Conservation (phyloP, 2,113 vertebrate genomes). For the Brachyistius frenatus region DNA sequence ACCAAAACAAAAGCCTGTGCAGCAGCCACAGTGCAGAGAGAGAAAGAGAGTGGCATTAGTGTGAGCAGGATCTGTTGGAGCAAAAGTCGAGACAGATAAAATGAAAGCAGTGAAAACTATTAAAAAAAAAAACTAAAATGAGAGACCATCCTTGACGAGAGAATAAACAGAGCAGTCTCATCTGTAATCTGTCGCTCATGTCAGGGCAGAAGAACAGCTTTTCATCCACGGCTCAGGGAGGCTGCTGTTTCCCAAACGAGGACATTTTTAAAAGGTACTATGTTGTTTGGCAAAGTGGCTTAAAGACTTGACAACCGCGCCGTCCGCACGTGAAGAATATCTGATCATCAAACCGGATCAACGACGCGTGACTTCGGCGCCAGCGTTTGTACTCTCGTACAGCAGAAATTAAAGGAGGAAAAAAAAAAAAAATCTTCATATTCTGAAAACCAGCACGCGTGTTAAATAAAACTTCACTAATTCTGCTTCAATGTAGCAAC, state of each 20-base stretch:
- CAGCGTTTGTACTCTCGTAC: too few relatives aligned
- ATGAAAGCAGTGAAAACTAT: slow-evolving; percentile 11
- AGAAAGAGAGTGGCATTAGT: slow-evolving; percentile 40
- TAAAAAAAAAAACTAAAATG: not conserved
- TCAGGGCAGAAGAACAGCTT: slow-evolving; percentile 10
- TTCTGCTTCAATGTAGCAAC: not conserved
- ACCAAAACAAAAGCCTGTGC: slow-evolving; percentile 66
- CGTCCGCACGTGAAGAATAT: not conserved
- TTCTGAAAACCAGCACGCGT: too few relatives aligned
- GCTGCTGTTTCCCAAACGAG: not conserved
- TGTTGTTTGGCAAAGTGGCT: slow-evolving; percentile 11
- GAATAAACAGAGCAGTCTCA: not conserved
- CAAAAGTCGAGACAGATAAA: slow-evolving; percentile 39
- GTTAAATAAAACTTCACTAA: too few relatives aligned
- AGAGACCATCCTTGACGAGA: not conserved
- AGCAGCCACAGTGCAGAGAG: slow-evolving; percentile 51
- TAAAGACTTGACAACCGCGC: not conserved
- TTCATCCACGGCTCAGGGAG: slow-evolving; percentile 14
- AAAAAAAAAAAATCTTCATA: too few relatives aligned
- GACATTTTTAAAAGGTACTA: not conserved
- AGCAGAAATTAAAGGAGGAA: too few relatives aligned
- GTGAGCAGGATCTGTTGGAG: slow-evolving; percentile 45
- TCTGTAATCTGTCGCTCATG: not conserved
- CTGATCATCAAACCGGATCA: not conserved
- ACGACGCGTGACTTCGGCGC: too few relatives aligned